These are phyloP conservation scores for Lamellibrachia satsuma DNA, from an alignment of 2,888 invertebrate genomes.

Conservation along the genomic window DNA sequence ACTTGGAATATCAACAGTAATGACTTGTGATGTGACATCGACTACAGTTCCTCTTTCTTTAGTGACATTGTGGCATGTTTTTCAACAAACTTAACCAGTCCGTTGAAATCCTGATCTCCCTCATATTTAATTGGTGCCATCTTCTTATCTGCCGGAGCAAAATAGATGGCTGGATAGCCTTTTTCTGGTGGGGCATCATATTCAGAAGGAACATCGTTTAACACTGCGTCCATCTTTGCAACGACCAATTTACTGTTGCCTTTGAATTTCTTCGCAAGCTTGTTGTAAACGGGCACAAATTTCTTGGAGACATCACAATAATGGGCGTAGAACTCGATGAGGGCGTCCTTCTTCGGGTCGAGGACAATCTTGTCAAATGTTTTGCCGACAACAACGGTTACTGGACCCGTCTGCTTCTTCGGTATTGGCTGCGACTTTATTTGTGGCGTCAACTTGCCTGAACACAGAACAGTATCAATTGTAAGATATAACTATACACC, in stretches of 20 bases:
- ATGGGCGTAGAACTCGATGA: conserved; percentile 72
- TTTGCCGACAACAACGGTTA: conserved; percentile 69
- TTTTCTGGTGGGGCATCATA: conserved; percentile 50
- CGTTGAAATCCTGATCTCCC: conserved; percentile 60
- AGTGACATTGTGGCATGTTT: conserved; percentile 54
- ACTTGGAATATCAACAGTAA: background rate
- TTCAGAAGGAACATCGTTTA: conserved; percentile 67
- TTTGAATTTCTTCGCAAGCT: conserved; percentile 62
- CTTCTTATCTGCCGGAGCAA: conserved; percentile 63
- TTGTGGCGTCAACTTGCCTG: conserved; percentile 67
- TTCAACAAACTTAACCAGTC: conserved; percentile 59
- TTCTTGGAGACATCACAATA: conserved; percentile 72
- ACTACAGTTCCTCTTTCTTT: background rate
- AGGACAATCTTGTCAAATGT: conserved; percentile 69
- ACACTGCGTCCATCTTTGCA: conserved; percentile 67
- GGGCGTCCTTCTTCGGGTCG: conserved; percentile 68
- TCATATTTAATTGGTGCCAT: conserved; percentile 63
- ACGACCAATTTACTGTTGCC: conserved; percentile 59
- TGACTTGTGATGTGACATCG: background rate
- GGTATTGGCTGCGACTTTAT: conserved; percentile 70
- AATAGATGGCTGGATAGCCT: conserved; percentile 70
- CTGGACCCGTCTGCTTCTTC: conserved; percentile 67
- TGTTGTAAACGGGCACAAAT: conserved; percentile 68
- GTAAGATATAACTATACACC: background rate
- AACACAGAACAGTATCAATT: conserved; percentile 35